These are phyloP conservation scores for Rhea americana DNA, from an alignment of 2,113 vertebrate genomes.

Conservation along the genomic window DNA sequence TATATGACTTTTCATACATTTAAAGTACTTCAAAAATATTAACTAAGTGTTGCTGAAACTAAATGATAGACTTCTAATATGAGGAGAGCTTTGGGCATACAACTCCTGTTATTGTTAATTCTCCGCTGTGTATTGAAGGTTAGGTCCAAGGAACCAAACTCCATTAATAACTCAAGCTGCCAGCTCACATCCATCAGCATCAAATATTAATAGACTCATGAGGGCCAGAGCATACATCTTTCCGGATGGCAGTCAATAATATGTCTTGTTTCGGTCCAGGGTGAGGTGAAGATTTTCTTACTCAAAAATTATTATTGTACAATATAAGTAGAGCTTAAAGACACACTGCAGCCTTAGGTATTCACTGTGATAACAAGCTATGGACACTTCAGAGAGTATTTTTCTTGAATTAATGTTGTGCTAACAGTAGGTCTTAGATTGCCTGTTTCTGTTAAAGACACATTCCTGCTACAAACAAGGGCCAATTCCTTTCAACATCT, in stretches of 20 bases:
- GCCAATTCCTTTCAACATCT: not conserved
- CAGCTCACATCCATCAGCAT: constrained; percentile 68
- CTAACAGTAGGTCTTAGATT: not conserved
- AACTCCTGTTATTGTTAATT: not conserved
- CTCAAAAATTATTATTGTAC: constrained; percentile 53
- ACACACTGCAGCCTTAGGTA: constrained; percentile 31
- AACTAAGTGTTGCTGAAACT: not conserved
- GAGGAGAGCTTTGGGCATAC: not conserved
- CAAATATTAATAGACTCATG: constrained; percentile 65
- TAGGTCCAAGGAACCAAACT: constrained; percentile 42
- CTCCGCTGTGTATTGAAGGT: not conserved
- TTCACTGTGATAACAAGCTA: constrained; percentile 41
- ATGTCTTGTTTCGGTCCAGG: constrained; percentile 49
- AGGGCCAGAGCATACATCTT: constrained; percentile 56
- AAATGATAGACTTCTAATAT: not conserved
- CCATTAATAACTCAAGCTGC: constrained; percentile 61
- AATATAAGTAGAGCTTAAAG: constrained; percentile 51
- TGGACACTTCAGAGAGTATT: not conserved
- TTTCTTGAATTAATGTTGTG: constrained; percentile 35
- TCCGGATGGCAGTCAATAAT: constrained; percentile 49
- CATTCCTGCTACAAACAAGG: not conserved
- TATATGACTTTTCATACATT: not conserved
- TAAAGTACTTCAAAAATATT: not conserved
- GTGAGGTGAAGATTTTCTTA: constrained; percentile 37
- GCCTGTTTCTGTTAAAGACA: constrained; percentile 12